Conservation (phyloP, 2,113 vertebrate genomes). For the Melanotaenia duboulayi region DNA sequence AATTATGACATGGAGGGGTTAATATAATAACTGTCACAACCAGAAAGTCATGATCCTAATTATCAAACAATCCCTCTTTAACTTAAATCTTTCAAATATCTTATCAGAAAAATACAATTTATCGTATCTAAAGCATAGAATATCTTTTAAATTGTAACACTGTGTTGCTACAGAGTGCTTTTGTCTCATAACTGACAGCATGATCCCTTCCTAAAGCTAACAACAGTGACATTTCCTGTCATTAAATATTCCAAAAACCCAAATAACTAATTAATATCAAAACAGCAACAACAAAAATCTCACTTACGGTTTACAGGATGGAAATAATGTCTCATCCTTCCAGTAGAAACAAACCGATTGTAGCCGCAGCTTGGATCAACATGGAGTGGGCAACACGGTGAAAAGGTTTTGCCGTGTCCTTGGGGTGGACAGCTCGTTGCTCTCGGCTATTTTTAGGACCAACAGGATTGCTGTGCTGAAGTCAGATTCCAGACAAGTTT, state of each 20-base stretch:
- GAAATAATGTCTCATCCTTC: slow-evolving; percentile 67
- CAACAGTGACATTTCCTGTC: slow-evolving; percentile 37
- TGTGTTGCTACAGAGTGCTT: slow-evolving; percentile 12
- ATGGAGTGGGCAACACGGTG: slow-evolving; percentile 50
- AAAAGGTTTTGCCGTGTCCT: slow-evolving; percentile 68
- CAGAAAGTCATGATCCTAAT: neutral
- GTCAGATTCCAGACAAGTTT: slow-evolving; percentile 71
- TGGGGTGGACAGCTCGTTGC: slow-evolving; percentile 62
- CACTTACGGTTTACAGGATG: slow-evolving; percentile 62
- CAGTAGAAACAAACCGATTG: slow-evolving; percentile 29
- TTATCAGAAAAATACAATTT: neutral
- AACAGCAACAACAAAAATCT: slow-evolving; percentile 46
- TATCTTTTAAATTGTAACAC: neutral
- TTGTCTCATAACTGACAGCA: neutral
- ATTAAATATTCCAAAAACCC: neutral
- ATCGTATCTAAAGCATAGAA: neutral
- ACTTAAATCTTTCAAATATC: neutral
- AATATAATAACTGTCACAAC: no score
- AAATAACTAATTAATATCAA: slow-evolving; percentile 20
- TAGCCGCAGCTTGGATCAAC: slow-evolving; percentile 47
- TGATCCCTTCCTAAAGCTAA: slow-evolving; percentile 15
- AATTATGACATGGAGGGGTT: no score
- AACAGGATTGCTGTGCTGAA: slow-evolving; percentile 61
- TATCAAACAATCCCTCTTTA: no score
- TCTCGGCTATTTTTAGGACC: slow-evolving; percentile 78